Conservation (phyloP, 2,888 invertebrate species). For the Phragmatobia fuliginosa region DNA sequence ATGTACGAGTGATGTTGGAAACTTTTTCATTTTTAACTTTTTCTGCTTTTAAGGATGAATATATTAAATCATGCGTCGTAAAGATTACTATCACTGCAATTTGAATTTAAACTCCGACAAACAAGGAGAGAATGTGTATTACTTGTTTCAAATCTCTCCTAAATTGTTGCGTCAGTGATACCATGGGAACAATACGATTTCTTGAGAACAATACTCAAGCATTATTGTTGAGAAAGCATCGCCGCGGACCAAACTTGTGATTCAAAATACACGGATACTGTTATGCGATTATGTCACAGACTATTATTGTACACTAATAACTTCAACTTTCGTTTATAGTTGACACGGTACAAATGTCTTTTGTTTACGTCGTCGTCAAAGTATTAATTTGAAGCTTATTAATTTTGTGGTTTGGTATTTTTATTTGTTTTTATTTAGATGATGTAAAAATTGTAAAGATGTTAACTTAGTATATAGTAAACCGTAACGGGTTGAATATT, state of each 20-base stretch:
- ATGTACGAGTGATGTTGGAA: slow-evolving; percentile 19
- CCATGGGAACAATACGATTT: slow-evolving; percentile 19
- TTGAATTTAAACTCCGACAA: neutral
- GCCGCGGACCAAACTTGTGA: slow-evolving; percentile 37
- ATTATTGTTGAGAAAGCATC: slow-evolving; percentile 20
- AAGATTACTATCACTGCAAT: slow-evolving; percentile 16
- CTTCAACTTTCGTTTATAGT: slow-evolving; percentile 62
- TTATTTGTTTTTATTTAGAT: slow-evolving; percentile 7
- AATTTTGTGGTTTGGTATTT: slow-evolving; percentile 26
- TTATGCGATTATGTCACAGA: slow-evolving; percentile 65
- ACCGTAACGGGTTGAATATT: too few relatives aligned
- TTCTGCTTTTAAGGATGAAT: slow-evolving; percentile 9
- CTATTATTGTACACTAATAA: slow-evolving; percentile 46
- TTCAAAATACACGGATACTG: slow-evolving; percentile 68
- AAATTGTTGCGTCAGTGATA: slow-evolving; percentile 9
- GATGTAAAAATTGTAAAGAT: neutral
- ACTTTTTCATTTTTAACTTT: slow-evolving; percentile 18
- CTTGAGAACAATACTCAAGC: slow-evolving; percentile 15
- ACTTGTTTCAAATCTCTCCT: slow-evolving; percentile 17
- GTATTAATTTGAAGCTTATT: slow-evolving; percentile 34
- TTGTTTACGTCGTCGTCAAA: slow-evolving; percentile 34
- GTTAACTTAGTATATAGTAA: neutral
- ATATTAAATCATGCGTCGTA: slow-evolving; percentile 11
- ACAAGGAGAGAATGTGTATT: slow-evolving; percentile 12
- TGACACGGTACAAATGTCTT: slow-evolving; percentile 56